Evolutionary conservation across 1,140 invertebrate species (phyloP).

Genomic region (Lineus longissimus): DNA sequence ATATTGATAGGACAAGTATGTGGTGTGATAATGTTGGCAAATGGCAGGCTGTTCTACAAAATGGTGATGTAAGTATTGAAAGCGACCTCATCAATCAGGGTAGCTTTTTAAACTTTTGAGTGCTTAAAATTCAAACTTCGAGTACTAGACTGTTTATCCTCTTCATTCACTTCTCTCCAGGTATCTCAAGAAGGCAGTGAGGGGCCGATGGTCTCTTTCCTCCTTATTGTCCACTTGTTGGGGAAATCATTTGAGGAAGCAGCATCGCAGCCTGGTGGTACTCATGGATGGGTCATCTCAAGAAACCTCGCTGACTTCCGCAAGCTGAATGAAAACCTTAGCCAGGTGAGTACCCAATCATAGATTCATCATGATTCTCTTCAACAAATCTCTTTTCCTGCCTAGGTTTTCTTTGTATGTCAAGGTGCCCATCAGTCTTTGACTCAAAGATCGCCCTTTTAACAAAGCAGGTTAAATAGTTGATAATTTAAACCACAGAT

Average conservation of each 20-base stretch:
- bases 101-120: too few relatives aligned
- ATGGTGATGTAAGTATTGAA: conserved; percentile 64
- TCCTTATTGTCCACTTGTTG: conserved; percentile 74
- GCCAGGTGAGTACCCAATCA: conserved; percentile 50
- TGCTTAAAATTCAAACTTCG: too few relatives aligned
- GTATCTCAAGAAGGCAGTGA: conserved; percentile 71
- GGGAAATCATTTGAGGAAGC: conserved; percentile 56
- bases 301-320: conserved; percentile 78
- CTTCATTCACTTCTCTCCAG: too few relatives aligned
- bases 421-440: too few relatives aligned
- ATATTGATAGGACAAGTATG: conserved; percentile 78
- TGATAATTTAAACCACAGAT: too few relatives aligned
- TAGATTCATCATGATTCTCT: too few relatives aligned
- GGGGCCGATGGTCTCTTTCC: conserved; percentile 66
- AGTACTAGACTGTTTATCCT: too few relatives aligned
- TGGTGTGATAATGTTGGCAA: conserved; percentile 84
- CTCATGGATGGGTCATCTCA: conserved; percentile 70
- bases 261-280: too few relatives aligned
- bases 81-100: not conserved
- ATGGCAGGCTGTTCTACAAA: conserved; percentile 79
- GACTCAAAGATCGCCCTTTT: too few relatives aligned
- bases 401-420: too few relatives aligned
- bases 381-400: too few relatives aligned
- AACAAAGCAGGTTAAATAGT: too few relatives aligned
- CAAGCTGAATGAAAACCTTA: conserved; percentile 77